Evolutionary conservation across 30 jellyfish, hydroid and myxozoan species (phyloP).

Genomic region (Turritopsis rubra): DNA sequence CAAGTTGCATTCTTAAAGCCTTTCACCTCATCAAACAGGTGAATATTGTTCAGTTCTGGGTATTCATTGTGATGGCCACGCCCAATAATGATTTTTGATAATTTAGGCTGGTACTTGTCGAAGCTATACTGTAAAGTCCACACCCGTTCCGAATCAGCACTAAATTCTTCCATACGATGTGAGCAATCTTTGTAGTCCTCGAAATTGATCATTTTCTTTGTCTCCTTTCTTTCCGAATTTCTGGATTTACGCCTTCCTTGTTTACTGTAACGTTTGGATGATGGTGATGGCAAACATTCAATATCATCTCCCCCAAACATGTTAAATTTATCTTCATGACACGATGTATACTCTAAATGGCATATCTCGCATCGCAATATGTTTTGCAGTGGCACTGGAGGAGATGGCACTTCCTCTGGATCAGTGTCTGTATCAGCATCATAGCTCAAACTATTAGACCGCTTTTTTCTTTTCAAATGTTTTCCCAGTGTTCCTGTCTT

Average conservation of each 20-base stretch:
- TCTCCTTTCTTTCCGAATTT: background rate
- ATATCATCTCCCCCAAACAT: background rate
- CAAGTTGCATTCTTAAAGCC: conserved; percentile 13
- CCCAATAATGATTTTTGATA: conserved; percentile 28
- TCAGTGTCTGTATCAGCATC: conserved; percentile 21
- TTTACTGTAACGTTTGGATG: background rate
- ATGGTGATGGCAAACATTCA: background rate
- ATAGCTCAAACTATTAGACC: conserved; percentile 10
- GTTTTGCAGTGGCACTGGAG: background rate
- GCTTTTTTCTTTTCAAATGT: background rate
- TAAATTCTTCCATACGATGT: conserved; percentile 30
- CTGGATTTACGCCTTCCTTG: background rate
- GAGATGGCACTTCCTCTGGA: background rate
- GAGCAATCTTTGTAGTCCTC: conserved; percentile 37
- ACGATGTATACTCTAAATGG: conserved; percentile 9
- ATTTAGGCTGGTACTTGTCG: conserved; percentile 14
- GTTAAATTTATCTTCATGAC: conserved; percentile 1
- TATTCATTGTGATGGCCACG: conserved; percentile 30
- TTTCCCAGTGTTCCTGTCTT: background rate
- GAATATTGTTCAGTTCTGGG: conserved; percentile 33
- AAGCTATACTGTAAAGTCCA: conserved; percentile 28
- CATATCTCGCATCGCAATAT: conserved; percentile 3
- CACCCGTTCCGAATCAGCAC: conserved; percentile 23
- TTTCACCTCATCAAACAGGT: conserved; percentile 24
- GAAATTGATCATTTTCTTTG: background rate